These are phyloP conservation scores for Tinamus guttatus DNA, from an alignment of 2,113 vertebrate species.

Conservation along the genomic window DNA sequence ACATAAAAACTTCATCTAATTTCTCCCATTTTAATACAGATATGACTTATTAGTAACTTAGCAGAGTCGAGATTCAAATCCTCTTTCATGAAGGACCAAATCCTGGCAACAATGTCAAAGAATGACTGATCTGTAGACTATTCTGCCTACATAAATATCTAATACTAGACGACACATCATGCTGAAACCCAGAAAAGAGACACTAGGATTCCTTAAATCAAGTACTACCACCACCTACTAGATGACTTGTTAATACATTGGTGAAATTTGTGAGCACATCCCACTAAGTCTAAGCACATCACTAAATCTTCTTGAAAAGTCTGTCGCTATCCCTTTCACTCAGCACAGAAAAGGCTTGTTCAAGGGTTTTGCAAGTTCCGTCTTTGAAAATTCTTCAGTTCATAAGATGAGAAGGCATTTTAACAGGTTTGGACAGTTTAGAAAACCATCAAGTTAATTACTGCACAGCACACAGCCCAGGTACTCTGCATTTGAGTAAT, in stretches of 20 bases:
- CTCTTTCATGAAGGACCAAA: neutral
- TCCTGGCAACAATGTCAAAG: neutral
- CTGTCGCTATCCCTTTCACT: neutral
- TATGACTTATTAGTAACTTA: neutral
- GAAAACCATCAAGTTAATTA: neutral
- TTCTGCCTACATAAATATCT: neutral
- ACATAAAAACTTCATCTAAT: neutral
- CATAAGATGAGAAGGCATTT: neutral
- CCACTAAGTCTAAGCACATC: neutral
- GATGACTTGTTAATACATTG: neutral
- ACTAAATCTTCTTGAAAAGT: neutral
- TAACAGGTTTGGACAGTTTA: neutral
- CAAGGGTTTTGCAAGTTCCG: neutral
- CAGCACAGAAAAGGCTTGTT: neutral
- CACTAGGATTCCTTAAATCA: neutral
- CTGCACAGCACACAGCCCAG: neutral
- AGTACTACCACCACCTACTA: neutral
- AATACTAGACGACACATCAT: neutral
- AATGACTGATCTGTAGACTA: neutral
- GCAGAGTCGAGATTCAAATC: neutral
- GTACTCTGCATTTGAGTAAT: constrained; percentile 10
- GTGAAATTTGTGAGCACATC: neutral
- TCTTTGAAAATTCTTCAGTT: neutral
- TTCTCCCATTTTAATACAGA: neutral
- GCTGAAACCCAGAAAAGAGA: neutral